Evolutionary conservation across 1,140 invertebrate genomes (phyloP).

Genomic region (Pectinophora gossypiella): DNA sequence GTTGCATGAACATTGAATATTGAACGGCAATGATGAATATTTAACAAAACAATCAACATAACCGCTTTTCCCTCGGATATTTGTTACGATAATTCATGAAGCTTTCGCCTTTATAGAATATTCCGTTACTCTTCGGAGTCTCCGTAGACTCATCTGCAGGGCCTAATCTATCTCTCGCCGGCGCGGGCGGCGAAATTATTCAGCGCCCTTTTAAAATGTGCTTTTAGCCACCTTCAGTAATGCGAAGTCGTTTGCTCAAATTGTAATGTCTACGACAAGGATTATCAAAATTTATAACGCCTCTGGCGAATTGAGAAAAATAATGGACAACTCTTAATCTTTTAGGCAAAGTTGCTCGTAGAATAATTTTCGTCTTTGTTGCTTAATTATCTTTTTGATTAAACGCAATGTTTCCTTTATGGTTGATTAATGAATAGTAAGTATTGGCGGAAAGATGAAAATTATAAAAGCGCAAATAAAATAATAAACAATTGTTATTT

Average conservation of each 20-base stretch:
- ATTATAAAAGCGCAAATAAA: no score
- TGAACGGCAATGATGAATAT: background rate
- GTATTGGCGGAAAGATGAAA: no score
- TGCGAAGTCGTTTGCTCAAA: constrained; percentile 30
- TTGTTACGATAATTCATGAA: background rate
- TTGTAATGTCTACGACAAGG: constrained; percentile 31
- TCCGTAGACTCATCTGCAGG: no score
- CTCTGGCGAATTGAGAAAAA: constrained; percentile 12
- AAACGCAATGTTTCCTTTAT: no score
- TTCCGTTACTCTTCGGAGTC: no score
- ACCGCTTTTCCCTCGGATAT: background rate
- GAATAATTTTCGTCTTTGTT: no score
- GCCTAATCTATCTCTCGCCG: background rate
- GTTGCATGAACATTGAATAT: no score
- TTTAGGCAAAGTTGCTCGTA: no score
- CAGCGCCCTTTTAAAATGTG: constrained; percentile 40
- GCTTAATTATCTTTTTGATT: no score
- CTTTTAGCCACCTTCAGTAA: constrained; percentile 32
- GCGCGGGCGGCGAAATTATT: constrained; percentile 21
- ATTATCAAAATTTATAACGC: constrained; percentile 35
- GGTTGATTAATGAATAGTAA: no score
- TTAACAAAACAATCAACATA: background rate
- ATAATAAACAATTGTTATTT: no score
- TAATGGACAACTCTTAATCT: no score
- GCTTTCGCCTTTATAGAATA: background rate